Evolutionary conservation across 2,888 invertebrate genomes (phyloP), one percentile per base, ranked within the genome.

Genomic region (Metallyticus violacea): DNA sequence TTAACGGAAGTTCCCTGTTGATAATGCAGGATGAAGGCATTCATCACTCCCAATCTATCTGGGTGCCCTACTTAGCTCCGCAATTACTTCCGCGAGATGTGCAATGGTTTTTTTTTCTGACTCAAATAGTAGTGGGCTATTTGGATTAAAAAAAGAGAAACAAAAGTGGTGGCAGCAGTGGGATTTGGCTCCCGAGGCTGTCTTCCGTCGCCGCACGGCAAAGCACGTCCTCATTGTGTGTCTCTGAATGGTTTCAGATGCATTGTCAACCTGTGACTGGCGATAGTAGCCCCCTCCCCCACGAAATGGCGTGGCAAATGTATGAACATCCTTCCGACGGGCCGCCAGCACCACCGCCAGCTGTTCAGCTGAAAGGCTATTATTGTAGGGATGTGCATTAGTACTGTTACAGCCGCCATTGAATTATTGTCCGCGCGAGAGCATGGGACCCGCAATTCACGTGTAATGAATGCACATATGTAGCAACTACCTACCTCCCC

Each of bases 351-450:
- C 40, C 40, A 62, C 40, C 40, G 40, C 26, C 83, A 77, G 76
- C 83, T 83, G 83, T 77, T 28, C 83, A 83, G 83, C 29, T 83
- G 83, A 83, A 83, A 83, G 83, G 27, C 76, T 77, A 28, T 83
- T 83, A 83, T 83, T 83, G 83, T 27, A 79, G 27, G 40, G 40
- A 82, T 76, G 26, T 28, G 77, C 83, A 83, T 77, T 83, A 77
- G 83, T 77, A n/a, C 77, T 28, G 25, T 77, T 77, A 77, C 83
- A 77, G 83, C 29, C 83, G 22, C 83, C 83, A 83, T 83, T 83
- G 83, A 83, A 83, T 83, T 77, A 28, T 77, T 77, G 28, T 9
- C 22, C 76, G 40, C 62, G 62, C 30, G 81, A 40, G 81, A 25
- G 40, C 27, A 26, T 81, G 81, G 26, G 81, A 40, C 40, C 40